These are phyloP conservation scores for Coptodon rendalli DNA, from an alignment of 2,113 vertebrate genomes.

Conservation along the genomic window DNA sequence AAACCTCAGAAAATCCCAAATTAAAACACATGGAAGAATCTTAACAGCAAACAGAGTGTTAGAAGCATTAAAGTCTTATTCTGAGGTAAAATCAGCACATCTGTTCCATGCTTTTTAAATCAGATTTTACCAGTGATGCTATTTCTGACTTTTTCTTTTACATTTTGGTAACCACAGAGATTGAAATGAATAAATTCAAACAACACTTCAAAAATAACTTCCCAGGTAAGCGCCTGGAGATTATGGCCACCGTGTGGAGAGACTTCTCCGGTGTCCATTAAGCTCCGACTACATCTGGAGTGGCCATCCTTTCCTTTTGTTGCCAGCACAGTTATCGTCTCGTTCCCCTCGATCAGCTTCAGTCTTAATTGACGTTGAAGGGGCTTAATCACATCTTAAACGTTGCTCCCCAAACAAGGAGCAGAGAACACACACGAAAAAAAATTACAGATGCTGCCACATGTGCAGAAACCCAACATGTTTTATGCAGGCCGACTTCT, in stretches of 20 bases:
- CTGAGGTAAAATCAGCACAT: background rate
- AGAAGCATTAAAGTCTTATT: background rate
- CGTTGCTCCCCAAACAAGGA: background rate
- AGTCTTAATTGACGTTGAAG: background rate
- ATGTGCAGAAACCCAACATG: background rate
- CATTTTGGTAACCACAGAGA: background rate
- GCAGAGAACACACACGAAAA: background rate
- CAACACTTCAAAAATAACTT: background rate
- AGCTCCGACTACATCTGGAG: background rate
- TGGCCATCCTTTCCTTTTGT: background rate
- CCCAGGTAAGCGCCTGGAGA: background rate
- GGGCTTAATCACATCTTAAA: background rate
- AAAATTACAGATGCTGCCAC: background rate
- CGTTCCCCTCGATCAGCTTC: background rate
- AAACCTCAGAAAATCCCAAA: background rate
- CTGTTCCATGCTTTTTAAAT: background rate
- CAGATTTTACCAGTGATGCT: background rate
- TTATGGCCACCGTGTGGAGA: background rate
- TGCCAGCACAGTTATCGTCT: background rate
- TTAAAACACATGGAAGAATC: background rate
- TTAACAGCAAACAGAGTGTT: background rate
- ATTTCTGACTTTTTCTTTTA: background rate
- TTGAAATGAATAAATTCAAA: background rate
- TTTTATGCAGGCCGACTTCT: background rate
- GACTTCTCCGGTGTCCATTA: background rate